Evolutionary conservation across 2,888 invertebrate species (phyloP), one percentile per base, ranked within the genome.

Genomic region (Zootermopsis nevadensis): DNA sequence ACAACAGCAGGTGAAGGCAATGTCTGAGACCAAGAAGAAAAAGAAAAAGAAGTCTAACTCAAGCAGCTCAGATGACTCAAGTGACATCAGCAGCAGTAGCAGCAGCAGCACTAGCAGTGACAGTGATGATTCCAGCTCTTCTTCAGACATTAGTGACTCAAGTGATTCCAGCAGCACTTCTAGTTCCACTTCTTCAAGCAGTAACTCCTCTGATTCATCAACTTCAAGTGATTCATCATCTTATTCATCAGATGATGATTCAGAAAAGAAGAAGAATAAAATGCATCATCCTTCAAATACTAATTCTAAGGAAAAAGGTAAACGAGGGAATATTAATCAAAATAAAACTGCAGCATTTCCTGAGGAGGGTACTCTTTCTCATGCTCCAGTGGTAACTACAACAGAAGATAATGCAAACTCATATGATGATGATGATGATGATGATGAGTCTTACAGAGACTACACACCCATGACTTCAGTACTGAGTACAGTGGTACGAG

Each of bases 101-200:
- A 69, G 69, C 69, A 60, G 60, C 8, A 60, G 60, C 60, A 60
- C n/a, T 10, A 33, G 69, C 69, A 69, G 69, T 15, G 69, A 69
- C 69, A 33, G 31, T 22, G 74, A 74, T n/a, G 74, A 74, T 27
- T 74, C 74, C 74, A 74, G 74, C 33, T 74, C 74, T n/a, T 74
- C 74, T 74, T 69, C 69, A 33, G 33, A 33, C 33, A 33, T 2
- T 19, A 69, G 69, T 33, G 38, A 42, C 74, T 38, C 74, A 6
- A 38, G 38, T 74, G 74, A 74, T 35, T 35, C 42, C 35, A 74
- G 74, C 33, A n/a, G 24, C 38, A 74, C 38, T 38, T 74, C 74
- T 35, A 69, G 33, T 33, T 33, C 33, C 33, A 33, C 74, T 6
- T 74, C 74, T 33, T 60, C 74, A n/a, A 74, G 74, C 38, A 74